Conservation (phyloP, 2,113 vertebrate species). For the Neolamprologus falcicula region DNA sequence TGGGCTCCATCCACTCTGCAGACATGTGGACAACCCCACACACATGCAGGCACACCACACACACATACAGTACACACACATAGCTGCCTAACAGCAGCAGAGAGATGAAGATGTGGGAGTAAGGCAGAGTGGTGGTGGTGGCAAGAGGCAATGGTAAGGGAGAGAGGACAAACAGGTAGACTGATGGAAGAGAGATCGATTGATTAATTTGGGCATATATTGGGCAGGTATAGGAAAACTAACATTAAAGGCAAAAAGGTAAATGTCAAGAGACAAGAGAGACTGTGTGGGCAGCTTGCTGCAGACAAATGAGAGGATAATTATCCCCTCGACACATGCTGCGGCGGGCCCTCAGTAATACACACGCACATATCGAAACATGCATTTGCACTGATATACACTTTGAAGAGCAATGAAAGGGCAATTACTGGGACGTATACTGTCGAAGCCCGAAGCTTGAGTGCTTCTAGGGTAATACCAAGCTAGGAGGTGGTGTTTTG, state of each 20-base stretch:
- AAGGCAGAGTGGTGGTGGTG: constrained; percentile 12
- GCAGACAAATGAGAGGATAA: constrained; percentile 33
- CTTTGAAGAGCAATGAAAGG: constrained; percentile 52
- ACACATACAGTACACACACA: background rate
- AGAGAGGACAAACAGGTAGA: background rate
- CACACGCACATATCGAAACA: constrained; percentile 20
- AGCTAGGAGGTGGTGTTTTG: constrained; percentile 50
- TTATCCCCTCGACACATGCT: constrained; percentile 20
- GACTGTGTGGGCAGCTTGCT: background rate
- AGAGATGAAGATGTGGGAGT: background rate
- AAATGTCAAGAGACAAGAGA: background rate
- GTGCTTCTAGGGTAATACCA: constrained; percentile 26
- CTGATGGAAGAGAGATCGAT: constrained; percentile 7
- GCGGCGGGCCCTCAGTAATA: background rate
- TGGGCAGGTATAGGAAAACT: background rate
- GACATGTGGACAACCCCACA: constrained; percentile 54
- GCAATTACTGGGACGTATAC: constrained; percentile 39
- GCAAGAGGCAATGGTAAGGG: background rate
- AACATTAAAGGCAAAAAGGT: background rate
- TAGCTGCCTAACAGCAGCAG: background rate
- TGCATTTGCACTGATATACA: constrained; percentile 5
- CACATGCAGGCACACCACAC: background rate
- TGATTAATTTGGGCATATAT: constrained; percentile 3
- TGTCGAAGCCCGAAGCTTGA: constrained; percentile 14
- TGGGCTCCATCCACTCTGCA: constrained; percentile 64